Base-by-base conservation (phyloP, 2,888 invertebrate genomes). In the Macrophya alboannulata region DNA sequence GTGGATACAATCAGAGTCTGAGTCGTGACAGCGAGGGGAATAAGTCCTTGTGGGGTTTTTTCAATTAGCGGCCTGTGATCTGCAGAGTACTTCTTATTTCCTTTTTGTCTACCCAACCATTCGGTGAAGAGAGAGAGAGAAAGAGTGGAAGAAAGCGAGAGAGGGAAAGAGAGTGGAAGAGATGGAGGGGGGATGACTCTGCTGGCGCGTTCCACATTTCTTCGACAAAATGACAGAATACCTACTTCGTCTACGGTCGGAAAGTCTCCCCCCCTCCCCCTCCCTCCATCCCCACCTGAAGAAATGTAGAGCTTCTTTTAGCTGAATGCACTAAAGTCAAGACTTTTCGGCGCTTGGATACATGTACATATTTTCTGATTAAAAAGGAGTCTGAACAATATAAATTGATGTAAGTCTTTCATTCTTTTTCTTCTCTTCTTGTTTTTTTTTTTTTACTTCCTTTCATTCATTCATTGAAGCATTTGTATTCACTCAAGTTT, bases 21-120 rank as follows among this genome's bases (percentile, higher is more conserved):
- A 25, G 31, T 68, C 25, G 68, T 68, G 68, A 68, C 68, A 68
- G 68, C 68, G 68, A 68, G 68, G 68, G 68, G 68, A 68, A 37
- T 68, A 31, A 37, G 68, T 68, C 68, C 68, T 68, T 37, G 68
- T 68, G 68, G 68, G 68, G 31, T 51, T 77, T 85, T 88, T 89
- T 90, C 90, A 89, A 89, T 90, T 89, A 90, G 86, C 88, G 85
- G 86, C 87, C 90, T 89, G 87, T 89, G 90, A 89, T 90, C 89
- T 85, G 86, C 86, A 85, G 68, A 89, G 88, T 87, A 87, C 88
- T 88, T 87, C 86, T 87, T 71, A 74, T 74, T 84, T 77, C n/a
- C 45, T 45, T 25, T 65, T 40, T 37, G 55, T 84, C 62, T 43
- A 62, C 65, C 77, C 77, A 55, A 55, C 55, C 77, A 77, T 74